Conservation (phyloP, 2,113 vertebrate genomes). For the Sturnus vulgaris region DNA sequence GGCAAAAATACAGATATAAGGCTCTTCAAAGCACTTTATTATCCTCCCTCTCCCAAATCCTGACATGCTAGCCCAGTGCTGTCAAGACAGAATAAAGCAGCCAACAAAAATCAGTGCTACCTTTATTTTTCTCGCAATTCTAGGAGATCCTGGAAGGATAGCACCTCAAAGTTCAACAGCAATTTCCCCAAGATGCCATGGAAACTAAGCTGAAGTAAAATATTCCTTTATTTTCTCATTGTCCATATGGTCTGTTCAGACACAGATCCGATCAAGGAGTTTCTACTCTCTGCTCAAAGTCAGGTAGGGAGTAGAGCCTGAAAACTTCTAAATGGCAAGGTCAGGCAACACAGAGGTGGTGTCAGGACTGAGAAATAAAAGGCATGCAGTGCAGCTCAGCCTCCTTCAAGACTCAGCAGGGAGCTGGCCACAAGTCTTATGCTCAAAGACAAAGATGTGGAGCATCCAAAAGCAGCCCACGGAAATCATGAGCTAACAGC, state of each 20-base stretch:
- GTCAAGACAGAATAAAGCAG: background rate
- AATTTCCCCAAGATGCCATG: background rate
- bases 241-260: background rate
- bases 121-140: background rate
- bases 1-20: background rate
- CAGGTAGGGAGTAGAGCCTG: background rate
- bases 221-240: background rate
- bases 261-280: background rate
- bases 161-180: background rate
- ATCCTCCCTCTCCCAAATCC: background rate
- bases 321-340: background rate
- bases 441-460: background rate
- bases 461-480: background rate
- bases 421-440: background rate
- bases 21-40: background rate
- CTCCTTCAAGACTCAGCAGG: background rate
- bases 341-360: background rate
- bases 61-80: background rate
- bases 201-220: slow-evolving; percentile 9
- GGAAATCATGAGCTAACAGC: slow-evolving; percentile 10
- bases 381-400: background rate
- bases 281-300: background rate
- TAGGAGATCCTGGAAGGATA: background rate
- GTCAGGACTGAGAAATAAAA: background rate
- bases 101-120: background rate